phyloP scores from a whole-genome alignment of 2,797 vertebrate genomes.

The Sciaenops ocellatus region DNA sequence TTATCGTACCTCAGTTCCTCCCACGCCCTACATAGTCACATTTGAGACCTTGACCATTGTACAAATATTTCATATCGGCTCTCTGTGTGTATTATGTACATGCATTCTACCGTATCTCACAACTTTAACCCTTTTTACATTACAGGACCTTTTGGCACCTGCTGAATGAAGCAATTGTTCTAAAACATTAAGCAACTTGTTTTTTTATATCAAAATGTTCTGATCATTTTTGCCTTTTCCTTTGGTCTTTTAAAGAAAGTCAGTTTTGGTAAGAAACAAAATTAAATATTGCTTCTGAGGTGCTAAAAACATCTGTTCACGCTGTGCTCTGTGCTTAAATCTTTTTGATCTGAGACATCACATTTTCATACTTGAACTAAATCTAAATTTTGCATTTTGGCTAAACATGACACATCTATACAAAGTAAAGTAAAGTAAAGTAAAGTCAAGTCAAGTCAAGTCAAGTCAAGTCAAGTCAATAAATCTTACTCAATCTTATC shows the following conservation, averaged over 20 bases:
- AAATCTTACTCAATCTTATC: background rate
- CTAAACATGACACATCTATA: background rate
- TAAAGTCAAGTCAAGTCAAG: background rate
- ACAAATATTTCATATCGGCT: slow-evolving; percentile 4
- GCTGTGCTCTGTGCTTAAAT: background rate
- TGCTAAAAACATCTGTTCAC: background rate
- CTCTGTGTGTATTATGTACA: background rate
- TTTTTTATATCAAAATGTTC: background rate
- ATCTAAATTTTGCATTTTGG: background rate
- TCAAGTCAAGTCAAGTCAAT: background rate
- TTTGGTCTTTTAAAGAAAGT: too few species aligned
- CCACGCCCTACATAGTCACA: background rate
- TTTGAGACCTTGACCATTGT: slow-evolving; percentile 57
- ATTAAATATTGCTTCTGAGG: background rate
- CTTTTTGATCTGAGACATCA: background rate
- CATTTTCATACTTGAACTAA: background rate
- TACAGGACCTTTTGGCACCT: background rate
- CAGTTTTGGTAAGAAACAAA: background rate
- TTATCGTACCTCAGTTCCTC: background rate
- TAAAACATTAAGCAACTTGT: background rate
- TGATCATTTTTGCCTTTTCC: background rate
- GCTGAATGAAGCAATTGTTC: background rate
- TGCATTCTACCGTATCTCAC: background rate
- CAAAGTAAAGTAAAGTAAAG: background rate
- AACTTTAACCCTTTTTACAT: background rate